phyloP scores from a whole-genome alignment of 2,888 invertebrate species.

The Vesta saturnalis region DNA sequence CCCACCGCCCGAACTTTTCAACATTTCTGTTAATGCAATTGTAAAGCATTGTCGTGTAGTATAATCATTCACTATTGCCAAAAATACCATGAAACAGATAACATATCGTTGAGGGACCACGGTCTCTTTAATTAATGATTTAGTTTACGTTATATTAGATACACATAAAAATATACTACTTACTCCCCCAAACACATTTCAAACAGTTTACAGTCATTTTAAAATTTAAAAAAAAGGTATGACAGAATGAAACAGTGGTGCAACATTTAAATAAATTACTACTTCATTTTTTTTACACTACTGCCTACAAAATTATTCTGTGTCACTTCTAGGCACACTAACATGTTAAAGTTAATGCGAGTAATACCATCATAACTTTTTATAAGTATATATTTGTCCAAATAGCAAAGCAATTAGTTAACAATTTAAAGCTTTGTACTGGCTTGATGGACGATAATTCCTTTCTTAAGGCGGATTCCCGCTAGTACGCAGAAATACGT shows the following conservation, averaged over 20 bases:
- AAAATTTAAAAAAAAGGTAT: neutral
- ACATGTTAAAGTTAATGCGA: no score
- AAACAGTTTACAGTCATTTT: neutral
- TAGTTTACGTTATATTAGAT: neutral
- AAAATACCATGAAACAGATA: constrained; percentile 62
- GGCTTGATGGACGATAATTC: no score
- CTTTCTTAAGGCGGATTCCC: no score
- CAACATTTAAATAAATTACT: no score
- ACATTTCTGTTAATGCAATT: constrained; percentile 59
- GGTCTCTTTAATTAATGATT: constrained; percentile 44
- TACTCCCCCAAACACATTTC: neutral
- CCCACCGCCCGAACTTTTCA: constrained; percentile 22
- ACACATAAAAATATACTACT: neutral
- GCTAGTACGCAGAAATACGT: no score
- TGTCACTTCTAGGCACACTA: no score
- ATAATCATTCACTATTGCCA: constrained; percentile 56
- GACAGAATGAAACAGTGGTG: neutral
- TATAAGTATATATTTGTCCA: no score
- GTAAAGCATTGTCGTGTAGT: constrained; percentile 55
- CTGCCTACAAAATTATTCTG: no score
- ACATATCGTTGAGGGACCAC: constrained; percentile 63
- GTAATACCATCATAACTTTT: no score
- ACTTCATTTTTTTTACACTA: no score
- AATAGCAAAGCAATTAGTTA: no score
- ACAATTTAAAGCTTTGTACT: no score